Base-by-base conservation (phyloP, 2,797 vertebrate species). In the Argentina silus region DNA sequence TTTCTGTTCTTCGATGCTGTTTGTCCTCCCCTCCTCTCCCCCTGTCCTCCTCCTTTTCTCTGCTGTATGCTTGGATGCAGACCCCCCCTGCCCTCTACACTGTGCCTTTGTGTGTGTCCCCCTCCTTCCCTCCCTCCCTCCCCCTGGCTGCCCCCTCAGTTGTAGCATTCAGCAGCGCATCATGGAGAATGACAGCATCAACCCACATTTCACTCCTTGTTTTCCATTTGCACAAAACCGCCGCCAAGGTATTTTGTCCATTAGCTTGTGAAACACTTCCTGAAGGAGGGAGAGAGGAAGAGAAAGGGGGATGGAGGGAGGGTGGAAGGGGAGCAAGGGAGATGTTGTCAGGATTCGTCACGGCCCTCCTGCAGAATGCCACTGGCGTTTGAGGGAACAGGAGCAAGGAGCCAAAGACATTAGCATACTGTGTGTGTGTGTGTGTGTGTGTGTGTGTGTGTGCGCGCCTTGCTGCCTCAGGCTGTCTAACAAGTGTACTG, bases 271-370 rank as follows among this genome's bases (percentile, higher is more conserved):
- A 87, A 85, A 86, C 64, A 14, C 77, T 74, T 81, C 76, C 74
- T 81, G 44, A 61, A 14, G 27, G 53, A 61, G 51, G n/a, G 19
- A 50, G 67, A 51, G 36, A 50, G 65, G 48, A 77, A 75, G 21
- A 17, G 62, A 57, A 45, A 57, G 69, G 67, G 21, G 55, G 71
- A 57, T 51, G 57, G 59, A 57, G 74, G 21, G 61, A 57, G 8
- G 64, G 27, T 19, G 21, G 42, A 21, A 69, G 42, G 65, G 78
- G 79, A 82, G 78, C 84, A 78, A 85, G 82, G 76, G 81, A 83
- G 64, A 87, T 73, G 80, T 81, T 91, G 89, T 91, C 87, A 87
- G 77, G 72, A 82, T 85, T 81, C 36, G 70, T 90, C 83, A 85
- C 73, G 83, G 79, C 76, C 70, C 76, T 80, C 67, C 65, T 74